Evolutionary conservation across 2,888 invertebrate genomes (phyloP), one percentile per base, ranked within the genome.

Genomic region (Agriopis leucophaearia): DNA sequence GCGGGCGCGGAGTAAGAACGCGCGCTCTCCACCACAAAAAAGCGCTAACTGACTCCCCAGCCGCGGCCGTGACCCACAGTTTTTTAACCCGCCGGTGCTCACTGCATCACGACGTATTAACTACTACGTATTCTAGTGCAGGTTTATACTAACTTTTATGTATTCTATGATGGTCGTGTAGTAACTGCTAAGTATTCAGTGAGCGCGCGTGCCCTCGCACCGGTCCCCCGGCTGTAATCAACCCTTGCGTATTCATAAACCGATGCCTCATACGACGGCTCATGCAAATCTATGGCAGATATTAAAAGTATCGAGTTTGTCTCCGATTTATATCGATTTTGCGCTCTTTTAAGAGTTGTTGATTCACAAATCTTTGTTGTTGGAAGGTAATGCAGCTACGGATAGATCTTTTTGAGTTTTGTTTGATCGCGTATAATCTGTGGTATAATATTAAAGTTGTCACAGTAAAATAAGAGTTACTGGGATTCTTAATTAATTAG

Each of bases 231-330:
- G 15, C 75, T 71, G 74, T 76, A 84, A 83, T 83, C 86, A 92
- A 91, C 92, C 93, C 94, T 92, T 90, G 85, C 91, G 86, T 89
- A 90, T 89, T 87, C 90, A 91, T 88, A 86, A 84, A 86, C 81
- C 81, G 80, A 83, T 82, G 82, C 86, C 76, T 87, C 83, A 84
- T 81, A 71, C 51, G 64, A 55, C 71, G 57, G 77, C 78, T 71
- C 67, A 78, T 74, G 71, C 73, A 73, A 72, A 75, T 72, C 69
- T 63, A 59, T 62, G 55, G 48, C 45, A 59, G 62, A 63, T 69
- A 62, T 66, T 69, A 58, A 58, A 68, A 59, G 56, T 56, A 69
- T 59, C 36, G 48, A 51, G 59, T 66, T 66, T 66, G 65, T 66
- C 63, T 63, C 65, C 36, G 60, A 64, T 60, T 50, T 63, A 40